Evolutionary conservation across 2,797 vertebrate genomes (phyloP), one percentile per base, ranked within the genome.

Genomic region (Manis javanica): DNA sequence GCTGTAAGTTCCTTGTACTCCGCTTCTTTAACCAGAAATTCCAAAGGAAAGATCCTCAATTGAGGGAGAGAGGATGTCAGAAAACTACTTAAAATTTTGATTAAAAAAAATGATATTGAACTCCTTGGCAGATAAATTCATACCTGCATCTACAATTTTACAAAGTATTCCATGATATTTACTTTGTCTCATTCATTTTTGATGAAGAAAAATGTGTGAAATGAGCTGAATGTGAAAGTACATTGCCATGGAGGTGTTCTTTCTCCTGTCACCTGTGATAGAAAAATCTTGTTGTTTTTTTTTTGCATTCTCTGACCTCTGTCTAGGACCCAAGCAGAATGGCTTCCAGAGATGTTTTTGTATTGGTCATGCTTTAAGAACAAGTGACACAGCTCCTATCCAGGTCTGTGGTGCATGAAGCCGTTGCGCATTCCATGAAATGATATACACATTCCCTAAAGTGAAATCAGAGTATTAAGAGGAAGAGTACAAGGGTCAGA

Each of bases 1-100:
- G 6, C 46, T 77, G 18, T 77, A 72, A 29, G 31, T 55, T 49
- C 18, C 71, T 88, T 78, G 83, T 49, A 39, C 13, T 71, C 53
- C 34, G 31, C 11, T 77, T 69, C 42, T 90, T 92, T 51, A 69
- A 51, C 89, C 69, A 86, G 46, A 90, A 79, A 87, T 59, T 89
- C 29, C n/a, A 61, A 81, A 29, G 90, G 37, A 75, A n/a, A 84
- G 29, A 71, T 84, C 39, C 74, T 95, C 78, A 78, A 29, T 29
- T 51, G 12, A 21, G 14, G 11, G 10, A 91, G 31, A 37, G 3
- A 9, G 18, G 5, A 13, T 29, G 24, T 55, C 42, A 68, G 57
- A 66, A 88, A 66, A 95, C 19, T 14, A 34, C 34, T 64, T 64
- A 14, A 63, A 78, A 87, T 68, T 82, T 19, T 31, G 55, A 90